Conservation (phyloP, 2,113 vertebrate genomes). For the Ondatra zibethicus region DNA sequence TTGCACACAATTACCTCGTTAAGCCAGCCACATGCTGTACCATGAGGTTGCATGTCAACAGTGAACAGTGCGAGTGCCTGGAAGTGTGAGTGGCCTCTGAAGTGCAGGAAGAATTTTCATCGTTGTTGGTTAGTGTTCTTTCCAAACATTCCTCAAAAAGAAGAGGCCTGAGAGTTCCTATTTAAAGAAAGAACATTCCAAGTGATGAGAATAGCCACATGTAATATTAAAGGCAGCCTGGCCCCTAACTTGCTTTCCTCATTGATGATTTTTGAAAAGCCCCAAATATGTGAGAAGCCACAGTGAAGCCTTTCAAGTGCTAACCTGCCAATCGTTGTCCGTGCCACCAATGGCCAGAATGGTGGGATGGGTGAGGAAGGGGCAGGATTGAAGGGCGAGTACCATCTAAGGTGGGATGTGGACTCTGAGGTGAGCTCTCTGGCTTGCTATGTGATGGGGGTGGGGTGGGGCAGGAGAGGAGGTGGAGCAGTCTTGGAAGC, state of each 20-base stretch:
- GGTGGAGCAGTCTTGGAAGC: constrained; percentile 31
- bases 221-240: constrained; percentile 77
- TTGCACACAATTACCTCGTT: constrained; percentile 61
- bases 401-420: constrained; percentile 71
- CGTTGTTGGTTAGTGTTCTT: constrained; percentile 76
- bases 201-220: constrained; percentile 76
- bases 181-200: constrained; percentile 81
- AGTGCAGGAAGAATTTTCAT: constrained; percentile 71
- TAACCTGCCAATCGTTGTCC: constrained; percentile 67
- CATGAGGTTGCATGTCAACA: constrained; percentile 61
- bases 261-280: constrained; percentile 74
- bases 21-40: constrained; percentile 41
- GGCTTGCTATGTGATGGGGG: constrained; percentile 23
- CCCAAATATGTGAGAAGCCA: constrained; percentile 79
- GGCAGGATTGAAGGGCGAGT: constrained; percentile 40
- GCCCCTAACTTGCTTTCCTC: constrained; percentile 66
- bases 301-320: constrained; percentile 80
- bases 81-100: constrained; percentile 25
- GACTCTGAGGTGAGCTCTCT: constrained; percentile 31
- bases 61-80: constrained; percentile 47
- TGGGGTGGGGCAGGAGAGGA: not conserved
- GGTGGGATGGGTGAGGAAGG: constrained; percentile 53
- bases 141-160: constrained; percentile 78
- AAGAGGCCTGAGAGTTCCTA: constrained; percentile 73
- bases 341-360: constrained; percentile 73